Evolutionary conservation across 2,888 invertebrate genomes (phyloP), one percentile per base, ranked within the genome.

Genomic region (Brachycybe producta): DNA sequence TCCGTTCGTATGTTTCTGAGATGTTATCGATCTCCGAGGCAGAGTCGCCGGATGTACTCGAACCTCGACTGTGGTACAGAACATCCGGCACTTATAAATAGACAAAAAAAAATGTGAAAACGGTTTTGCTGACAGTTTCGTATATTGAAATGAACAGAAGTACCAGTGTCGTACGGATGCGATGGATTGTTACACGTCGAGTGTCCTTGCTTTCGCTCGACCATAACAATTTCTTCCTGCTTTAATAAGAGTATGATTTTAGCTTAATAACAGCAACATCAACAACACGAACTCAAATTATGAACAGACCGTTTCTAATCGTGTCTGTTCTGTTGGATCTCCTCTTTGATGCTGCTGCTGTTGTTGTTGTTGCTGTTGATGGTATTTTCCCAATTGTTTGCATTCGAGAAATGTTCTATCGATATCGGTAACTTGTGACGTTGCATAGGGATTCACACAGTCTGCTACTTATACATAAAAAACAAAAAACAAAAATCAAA

Each of bases 31-130:
- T 3, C 5, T n/a, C 38, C 3, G 43, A 28, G 19, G 43, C n/a
- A 11, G 26, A 43, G 17, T 23, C 17, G 17, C 26, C 15, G n/a
- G 52, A 52, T 17, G 44, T 50, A 34, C 52, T 52, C 17, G 52
- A 52, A 38, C 49, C 52, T 42, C 44, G 52, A 42, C 52, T 52
- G 42, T 44, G 52, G 34, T 52, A 52, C 26, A 52, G 39, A n/a
- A 52, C 32, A 49, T 52, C 52, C 44, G 52, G 52, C 49, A 52
- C 52, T 52, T 36, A 7, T 13, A 24, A 36, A 23, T 30, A 11
- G 7, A 4, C 11, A 28, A 43, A 17, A 2, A 43, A 13, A 23
- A n/a, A 28, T 11, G 7, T 15, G 17, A 43, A 2, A 26, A 2
- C 41, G 21, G 17, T 7, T 42, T 5, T 27, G 7, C 36, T 17